phyloP scores from a whole-genome alignment of 2,888 invertebrate genomes.

The Xestia c-nigrum region DNA sequence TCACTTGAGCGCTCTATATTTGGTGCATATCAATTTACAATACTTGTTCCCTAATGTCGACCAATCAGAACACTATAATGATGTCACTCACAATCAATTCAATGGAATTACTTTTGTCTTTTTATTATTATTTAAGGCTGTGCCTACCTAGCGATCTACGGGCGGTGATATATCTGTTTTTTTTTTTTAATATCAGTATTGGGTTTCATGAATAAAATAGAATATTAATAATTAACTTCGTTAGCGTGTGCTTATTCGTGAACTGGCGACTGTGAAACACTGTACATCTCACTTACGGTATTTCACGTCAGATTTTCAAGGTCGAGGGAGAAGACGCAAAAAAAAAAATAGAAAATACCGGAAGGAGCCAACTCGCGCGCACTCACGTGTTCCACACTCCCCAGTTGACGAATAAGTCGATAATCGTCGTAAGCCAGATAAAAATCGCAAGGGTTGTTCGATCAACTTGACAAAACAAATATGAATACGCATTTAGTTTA shows the following conservation, averaged over 20 bases:
- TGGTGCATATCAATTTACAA: conserved; percentile 78
- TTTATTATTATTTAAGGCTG: conserved; percentile 58
- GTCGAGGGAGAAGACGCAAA: too few species aligned
- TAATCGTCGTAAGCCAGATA: conserved; percentile 22
- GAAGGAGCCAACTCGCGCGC: too few species aligned
- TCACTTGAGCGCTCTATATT: conserved; percentile 79
- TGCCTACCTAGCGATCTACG: conserved; percentile 67
- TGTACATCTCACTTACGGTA: too few species aligned
- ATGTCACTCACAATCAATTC: conserved; percentile 36
- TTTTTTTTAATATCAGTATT: conserved; percentile 18
- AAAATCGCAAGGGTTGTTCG: conserved; percentile 5
- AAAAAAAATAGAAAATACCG: too few species aligned
- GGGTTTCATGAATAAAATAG: conserved; percentile 30
- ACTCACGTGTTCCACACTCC: too few species aligned
- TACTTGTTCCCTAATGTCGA: conserved; percentile 77
- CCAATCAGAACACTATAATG: conserved; percentile 64
- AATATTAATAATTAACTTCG: conserved; percentile 5
- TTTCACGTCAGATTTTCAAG: too few species aligned
- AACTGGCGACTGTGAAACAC: too few species aligned
- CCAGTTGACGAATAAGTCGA: too few species aligned
- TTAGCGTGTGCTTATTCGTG: conserved; percentile 1
- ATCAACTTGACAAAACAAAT: conserved; percentile 21
- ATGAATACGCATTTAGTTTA: conserved; percentile 26
- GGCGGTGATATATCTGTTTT: conserved; percentile 50
- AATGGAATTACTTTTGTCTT: conserved; percentile 46